Percentiles rank a stretch among this genome's conserved stretches.
Conservation (phyloP, 1,140 invertebrate species). For the Frieseomelitta varia region DNA sequence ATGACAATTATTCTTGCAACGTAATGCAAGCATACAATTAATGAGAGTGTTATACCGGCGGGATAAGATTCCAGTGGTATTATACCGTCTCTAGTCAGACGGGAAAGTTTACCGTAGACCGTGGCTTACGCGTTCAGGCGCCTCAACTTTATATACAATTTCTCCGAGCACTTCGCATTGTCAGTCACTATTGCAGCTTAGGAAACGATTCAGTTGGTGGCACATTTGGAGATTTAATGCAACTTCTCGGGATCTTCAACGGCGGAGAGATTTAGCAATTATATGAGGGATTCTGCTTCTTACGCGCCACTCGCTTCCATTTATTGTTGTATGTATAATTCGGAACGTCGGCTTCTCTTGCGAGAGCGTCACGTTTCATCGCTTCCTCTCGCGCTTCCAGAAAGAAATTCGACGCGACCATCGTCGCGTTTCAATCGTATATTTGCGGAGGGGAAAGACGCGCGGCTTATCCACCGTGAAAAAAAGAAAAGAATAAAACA, state of each 20-base stretch:
- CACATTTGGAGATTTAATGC: constrained; percentile 6
- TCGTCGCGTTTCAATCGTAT: background rate
- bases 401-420: background rate
- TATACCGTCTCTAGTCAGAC: constrained; percentile 1
- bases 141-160: constrained; percentile 5
- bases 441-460: background rate
- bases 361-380: background rate
- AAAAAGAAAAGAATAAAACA: no score
- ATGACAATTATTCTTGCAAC: background rate
- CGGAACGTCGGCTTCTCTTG: no score
- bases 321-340: background rate
- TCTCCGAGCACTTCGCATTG: background rate
- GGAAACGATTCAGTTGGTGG: background rate
- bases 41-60: background rate
- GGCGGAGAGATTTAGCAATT: constrained; percentile 9
- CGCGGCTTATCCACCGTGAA: background rate
- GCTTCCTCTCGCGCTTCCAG: no score
- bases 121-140: background rate
- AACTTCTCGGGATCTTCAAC: constrained; percentile 1
- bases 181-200: background rate
- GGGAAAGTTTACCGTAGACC: background rate
- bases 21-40: background rate
- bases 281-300: constrained; percentile 1
- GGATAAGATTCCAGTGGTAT: constrained; percentile 19
- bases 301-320: background rate